Conservation (phyloP, 2,113 vertebrate species). For the Carassius gibelio region DNA sequence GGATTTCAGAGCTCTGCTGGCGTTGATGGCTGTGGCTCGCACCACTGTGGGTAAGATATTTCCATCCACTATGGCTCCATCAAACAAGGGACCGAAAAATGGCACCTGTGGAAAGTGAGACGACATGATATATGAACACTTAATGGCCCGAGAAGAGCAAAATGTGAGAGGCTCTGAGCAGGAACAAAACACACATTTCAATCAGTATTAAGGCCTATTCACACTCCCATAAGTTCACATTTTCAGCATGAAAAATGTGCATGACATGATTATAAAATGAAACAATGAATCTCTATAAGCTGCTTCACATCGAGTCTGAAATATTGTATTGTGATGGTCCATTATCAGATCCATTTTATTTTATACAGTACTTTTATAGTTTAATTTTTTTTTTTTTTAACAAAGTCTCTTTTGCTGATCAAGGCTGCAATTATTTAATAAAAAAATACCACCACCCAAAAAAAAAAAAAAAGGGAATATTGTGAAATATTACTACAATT, state of each 20-base stretch:
- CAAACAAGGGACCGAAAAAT: constrained; percentile 97
- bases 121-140: constrained; percentile 2
- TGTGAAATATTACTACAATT: not conserved
- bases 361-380: not conserved
- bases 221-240: not conserved
- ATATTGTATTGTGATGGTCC: not conserved
- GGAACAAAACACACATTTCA: not conserved
- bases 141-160: constrained; percentile 14
- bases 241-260: not conserved
- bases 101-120: constrained; percentile 81
- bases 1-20: constrained; percentile 95
- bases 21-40: constrained; percentile 95
- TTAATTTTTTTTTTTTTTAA: too few relatives aligned
- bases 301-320: not conserved
- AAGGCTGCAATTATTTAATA: not conserved
- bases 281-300: constrained; percentile 3
- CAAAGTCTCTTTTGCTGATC: too few relatives aligned
- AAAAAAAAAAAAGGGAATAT: not conserved
- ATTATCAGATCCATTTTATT: not conserved
- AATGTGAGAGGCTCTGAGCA: not conserved
- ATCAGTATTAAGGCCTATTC: not conserved
- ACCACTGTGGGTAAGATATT: constrained; percentile 96
- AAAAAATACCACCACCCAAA: too few relatives aligned
- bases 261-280: not conserved
- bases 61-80: constrained; percentile 96